A percentile compares a stretch with the other conserved stretches of the same genome.
Evolutionary conservation across 1,140 invertebrate species (phyloP).

Genomic region (Apis laboriosa): DNA sequence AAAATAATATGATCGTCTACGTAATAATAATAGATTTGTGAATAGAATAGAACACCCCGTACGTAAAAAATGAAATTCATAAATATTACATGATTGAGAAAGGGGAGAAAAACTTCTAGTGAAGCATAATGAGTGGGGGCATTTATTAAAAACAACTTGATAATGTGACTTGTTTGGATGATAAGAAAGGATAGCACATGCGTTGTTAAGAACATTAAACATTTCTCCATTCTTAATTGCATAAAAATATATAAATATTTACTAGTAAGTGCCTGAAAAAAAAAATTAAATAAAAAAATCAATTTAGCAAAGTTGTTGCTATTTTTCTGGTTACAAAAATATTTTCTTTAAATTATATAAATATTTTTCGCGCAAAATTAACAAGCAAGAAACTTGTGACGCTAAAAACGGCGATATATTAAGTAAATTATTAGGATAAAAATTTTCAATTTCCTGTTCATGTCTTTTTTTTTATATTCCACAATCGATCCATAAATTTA

Average conservation of each 20-base stretch:
- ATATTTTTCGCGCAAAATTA: not conserved
- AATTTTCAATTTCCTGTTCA: too few species aligned
- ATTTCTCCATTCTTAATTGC: conserved; percentile 26
- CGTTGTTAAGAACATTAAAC: conserved; percentile 13
- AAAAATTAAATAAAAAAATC: not conserved
- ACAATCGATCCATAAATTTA: not conserved
- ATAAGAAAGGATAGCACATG: conserved; percentile 44
- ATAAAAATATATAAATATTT: conserved; percentile 37
- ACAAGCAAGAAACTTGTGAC: not conserved
- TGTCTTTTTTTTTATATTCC: not conserved
- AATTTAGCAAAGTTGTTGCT: not conserved
- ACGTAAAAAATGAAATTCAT: conserved; percentile 55
- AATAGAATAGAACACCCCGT: conserved; percentile 33
- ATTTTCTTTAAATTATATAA: not conserved
- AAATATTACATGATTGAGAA: conserved; percentile 49
- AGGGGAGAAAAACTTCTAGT: conserved; percentile 54
- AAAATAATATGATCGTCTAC: not conserved
- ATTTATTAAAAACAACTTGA: conserved; percentile 50
- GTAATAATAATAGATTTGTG: too few species aligned
- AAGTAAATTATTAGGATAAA: too few species aligned
- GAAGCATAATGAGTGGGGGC: conserved; percentile 16
- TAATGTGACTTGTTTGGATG: conserved; percentile 28
- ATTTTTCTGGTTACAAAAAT: not conserved
- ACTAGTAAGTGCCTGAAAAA: not conserved
- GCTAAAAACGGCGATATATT: too few species aligned